A percentile compares a stretch with the other conserved stretches of the same genome.
Conservation (phyloP, 2,888 invertebrate genomes). For the Xiphydria camelus region DNA sequence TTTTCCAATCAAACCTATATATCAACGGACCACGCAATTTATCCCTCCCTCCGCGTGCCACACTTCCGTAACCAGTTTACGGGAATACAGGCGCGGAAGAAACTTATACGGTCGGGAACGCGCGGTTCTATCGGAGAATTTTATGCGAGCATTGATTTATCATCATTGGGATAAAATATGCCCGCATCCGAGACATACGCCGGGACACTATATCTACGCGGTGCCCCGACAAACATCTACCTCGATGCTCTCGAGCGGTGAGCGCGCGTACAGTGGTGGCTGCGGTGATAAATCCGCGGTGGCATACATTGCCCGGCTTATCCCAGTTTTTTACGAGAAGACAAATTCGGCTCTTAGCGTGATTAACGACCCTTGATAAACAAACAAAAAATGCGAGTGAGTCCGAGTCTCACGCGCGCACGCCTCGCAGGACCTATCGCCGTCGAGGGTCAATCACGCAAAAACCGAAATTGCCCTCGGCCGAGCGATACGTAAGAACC, state of each 20-base stretch:
- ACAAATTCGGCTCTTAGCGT: constrained; percentile 9
- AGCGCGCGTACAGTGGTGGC: neutral
- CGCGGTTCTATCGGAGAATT: too few relatives aligned
- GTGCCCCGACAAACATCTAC: neutral
- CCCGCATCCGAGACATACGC: neutral
- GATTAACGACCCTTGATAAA: constrained; percentile 2
- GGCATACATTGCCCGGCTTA: constrained; percentile 4
- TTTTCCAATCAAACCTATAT: too few relatives aligned
- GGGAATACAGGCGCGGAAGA: too few relatives aligned
- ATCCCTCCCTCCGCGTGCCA: too few relatives aligned
- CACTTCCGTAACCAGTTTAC: too few relatives aligned
- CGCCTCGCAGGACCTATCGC: neutral
- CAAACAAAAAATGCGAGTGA: neutral
- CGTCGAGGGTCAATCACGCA: neutral
- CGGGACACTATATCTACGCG: neutral
- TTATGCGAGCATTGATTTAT: too few relatives aligned
- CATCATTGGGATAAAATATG: neutral
- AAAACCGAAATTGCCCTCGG: neutral
- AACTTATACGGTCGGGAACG: too few relatives aligned
- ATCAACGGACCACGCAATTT: too few relatives aligned
- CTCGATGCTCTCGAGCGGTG: too few relatives aligned
- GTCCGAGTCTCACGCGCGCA: neutral
- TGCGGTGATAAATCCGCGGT: constrained; percentile 1
- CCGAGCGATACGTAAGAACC: neutral
- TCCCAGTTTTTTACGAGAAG: neutral